Conservation (phyloP, 2,797 vertebrate genomes). For the Cyprinodon diabolis region DNA sequence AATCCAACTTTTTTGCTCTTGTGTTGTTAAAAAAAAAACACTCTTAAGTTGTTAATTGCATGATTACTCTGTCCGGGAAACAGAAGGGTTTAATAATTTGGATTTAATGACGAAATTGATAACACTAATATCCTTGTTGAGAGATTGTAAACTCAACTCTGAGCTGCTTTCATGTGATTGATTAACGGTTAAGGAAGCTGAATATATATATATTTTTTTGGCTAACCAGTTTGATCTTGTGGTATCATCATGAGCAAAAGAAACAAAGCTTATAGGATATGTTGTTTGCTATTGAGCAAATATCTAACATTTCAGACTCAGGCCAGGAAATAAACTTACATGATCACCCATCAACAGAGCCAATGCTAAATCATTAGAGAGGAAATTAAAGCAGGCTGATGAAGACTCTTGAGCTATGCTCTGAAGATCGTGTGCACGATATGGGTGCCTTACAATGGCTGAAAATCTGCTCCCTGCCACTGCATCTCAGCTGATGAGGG, state of each 20-base stretch:
- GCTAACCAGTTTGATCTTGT: background rate
- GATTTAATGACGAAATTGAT: background rate
- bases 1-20: background rate
- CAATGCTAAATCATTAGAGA: constrained; percentile 43
- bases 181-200: background rate
- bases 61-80: too few relatives aligned
- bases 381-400: constrained; percentile 70
- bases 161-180: background rate
- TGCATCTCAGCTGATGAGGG: constrained; percentile 39
- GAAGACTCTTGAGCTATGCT: constrained; percentile 54
- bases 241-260: background rate
- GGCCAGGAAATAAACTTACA: constrained; percentile 46
- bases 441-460: constrained; percentile 45
- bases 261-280: background rate
- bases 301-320: constrained; percentile 27
- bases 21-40: too few relatives aligned
- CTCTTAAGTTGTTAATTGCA: too few relatives aligned
- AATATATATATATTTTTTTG: background rate
- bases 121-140: background rate
- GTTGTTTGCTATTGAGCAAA: constrained; percentile 11
- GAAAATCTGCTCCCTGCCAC: constrained; percentile 38
- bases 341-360: constrained; percentile 30
- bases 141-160: background rate
- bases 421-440: constrained; percentile 53
- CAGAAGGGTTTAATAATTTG: background rate